phyloP scores from a whole-genome alignment of 2,888 invertebrate species.

The Athrips mouffetella region DNA sequence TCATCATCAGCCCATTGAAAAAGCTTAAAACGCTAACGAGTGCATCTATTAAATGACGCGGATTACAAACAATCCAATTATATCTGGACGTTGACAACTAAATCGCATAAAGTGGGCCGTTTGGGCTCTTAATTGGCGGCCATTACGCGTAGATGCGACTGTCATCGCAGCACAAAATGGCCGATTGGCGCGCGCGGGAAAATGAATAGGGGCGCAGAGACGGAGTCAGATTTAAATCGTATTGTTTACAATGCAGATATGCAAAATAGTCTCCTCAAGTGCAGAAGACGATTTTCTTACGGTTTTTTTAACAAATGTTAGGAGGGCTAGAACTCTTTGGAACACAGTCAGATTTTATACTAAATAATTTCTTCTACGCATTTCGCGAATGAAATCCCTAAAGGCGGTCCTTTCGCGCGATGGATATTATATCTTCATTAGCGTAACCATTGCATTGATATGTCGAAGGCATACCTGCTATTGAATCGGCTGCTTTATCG shows the following conservation, averaged over 20 bases:
- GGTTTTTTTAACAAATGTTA: no score
- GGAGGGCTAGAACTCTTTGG: no score
- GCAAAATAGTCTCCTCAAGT: no score
- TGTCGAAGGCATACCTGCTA: constrained; percentile 50
- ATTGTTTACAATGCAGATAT: not conserved
- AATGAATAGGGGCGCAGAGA: constrained; percentile 55
- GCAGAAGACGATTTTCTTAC: no score
- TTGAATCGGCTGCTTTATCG: constrained; percentile 75
- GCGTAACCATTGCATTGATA: constrained; percentile 70
- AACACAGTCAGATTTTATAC: not conserved
- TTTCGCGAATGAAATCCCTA: not conserved
- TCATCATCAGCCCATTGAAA: not conserved
- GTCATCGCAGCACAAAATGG: constrained; percentile 66
- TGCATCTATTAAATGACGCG: constrained; percentile 43
- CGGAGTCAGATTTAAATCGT: not conserved
- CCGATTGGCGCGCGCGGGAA: constrained; percentile 55
- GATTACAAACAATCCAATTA: constrained; percentile 72
- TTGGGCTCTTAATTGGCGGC: constrained; percentile 64
- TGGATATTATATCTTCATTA: constrained; percentile 79
- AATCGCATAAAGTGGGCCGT: constrained; percentile 66
- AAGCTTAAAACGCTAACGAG: not conserved
- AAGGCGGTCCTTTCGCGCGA: constrained; percentile 37
- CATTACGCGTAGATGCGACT: constrained; percentile 67
- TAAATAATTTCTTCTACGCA: not conserved
- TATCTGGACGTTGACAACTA: constrained; percentile 71